Percentiles rank a stretch among this genome's conserved stretches.
These are phyloP conservation scores for Galeopterus variegatus DNA, from an alignment of 2,113 vertebrate species.

Conservation along the genomic window DNA sequence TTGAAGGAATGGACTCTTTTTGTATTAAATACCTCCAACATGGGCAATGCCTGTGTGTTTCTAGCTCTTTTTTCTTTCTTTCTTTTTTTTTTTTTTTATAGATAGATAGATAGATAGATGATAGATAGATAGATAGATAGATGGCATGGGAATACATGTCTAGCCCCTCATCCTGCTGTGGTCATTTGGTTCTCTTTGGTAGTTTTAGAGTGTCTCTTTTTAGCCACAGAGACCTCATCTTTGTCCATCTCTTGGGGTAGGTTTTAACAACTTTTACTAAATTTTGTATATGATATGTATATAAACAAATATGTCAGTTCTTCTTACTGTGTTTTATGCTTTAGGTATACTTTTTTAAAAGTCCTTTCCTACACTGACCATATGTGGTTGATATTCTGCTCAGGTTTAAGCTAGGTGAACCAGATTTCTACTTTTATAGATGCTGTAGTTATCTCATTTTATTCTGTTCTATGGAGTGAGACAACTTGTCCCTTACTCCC, in stretches of 20 bases:
- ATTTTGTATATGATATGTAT: fast-evolving
- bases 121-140: too few species aligned
- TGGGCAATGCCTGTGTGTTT: not conserved
- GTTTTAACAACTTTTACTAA: not conserved
- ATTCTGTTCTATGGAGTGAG: not conserved
- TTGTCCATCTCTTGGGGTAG: too few species aligned
- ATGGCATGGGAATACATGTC: too few species aligned
- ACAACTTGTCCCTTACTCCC: not conserved
- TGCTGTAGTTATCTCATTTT: not conserved
- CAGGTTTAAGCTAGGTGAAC: not conserved
- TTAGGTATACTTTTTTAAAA: not conserved
- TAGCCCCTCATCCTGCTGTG: too few species aligned
- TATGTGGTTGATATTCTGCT: not conserved
- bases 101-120: too few species aligned
- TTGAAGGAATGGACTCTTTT: not conserved
- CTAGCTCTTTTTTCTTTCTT: not conserved
- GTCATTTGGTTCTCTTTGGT: too few species aligned
- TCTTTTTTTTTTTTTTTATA: too few species aligned
- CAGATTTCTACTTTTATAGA: not conserved
- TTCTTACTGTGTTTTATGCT: not conserved
- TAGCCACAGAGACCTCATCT: too few species aligned
- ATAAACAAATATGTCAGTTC: not conserved
- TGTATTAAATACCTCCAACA: not conserved
- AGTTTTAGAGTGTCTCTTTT: too few species aligned
- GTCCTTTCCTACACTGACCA: not conserved